Conservation (phyloP, 2,113 vertebrate genomes). For the Hepsetus odoe region DNA sequence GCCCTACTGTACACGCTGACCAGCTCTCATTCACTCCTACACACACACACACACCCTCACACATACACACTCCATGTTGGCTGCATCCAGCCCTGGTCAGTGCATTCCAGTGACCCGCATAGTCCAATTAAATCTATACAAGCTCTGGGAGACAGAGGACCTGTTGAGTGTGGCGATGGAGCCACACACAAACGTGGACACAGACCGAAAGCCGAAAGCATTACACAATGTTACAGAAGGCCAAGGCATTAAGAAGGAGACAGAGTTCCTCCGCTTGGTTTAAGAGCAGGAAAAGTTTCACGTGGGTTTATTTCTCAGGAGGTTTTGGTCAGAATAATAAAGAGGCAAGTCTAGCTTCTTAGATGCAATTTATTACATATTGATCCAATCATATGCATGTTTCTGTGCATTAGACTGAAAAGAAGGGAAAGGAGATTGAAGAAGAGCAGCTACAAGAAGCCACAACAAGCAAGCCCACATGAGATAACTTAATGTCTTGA, state of each 20-base stretch:
- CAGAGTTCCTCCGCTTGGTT: not conserved
- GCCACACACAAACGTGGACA: not conserved
- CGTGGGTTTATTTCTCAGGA: not conserved
- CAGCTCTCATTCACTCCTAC: not conserved
- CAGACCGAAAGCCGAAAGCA: not conserved
- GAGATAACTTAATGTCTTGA: no score
- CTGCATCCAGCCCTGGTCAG: not conserved
- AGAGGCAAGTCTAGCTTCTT: not conserved
- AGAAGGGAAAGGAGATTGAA: not conserved
- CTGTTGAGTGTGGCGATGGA: not conserved
- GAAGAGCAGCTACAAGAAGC: not conserved
- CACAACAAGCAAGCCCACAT: not conserved
- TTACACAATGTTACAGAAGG: not conserved
- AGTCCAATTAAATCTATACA: constrained; percentile 8
- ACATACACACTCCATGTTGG: not conserved
- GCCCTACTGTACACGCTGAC: constrained; percentile 18
- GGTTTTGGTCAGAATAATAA: not conserved
- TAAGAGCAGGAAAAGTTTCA: not conserved
- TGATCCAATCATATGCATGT: not conserved
- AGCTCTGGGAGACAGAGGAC: not conserved
- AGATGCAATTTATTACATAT: not conserved
- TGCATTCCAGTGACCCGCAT: constrained; percentile 1
- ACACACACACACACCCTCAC: not conserved
- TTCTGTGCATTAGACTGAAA: not conserved
- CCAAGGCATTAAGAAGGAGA: not conserved